Evolutionary conservation across 2,797 vertebrate species (phyloP).

Genomic region (Argyrosomus regius): DNA sequence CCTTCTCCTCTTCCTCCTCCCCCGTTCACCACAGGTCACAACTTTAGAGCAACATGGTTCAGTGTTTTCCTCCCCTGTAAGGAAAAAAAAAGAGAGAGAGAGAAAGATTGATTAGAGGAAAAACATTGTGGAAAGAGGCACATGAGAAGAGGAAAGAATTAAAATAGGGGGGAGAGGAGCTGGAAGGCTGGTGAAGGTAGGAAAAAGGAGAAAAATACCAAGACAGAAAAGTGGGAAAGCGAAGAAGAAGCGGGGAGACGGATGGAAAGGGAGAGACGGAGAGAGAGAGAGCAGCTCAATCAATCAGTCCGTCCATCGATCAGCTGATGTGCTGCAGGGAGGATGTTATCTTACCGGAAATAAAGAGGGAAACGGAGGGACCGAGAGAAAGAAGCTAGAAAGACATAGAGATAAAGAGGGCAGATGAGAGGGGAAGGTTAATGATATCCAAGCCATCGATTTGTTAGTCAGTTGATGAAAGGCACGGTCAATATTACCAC

Average conservation of each 20-base stretch:
- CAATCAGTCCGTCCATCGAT: slow-evolving; percentile 67
- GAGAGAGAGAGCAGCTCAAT: slow-evolving; percentile 44
- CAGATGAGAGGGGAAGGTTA: slow-evolving; percentile 57
- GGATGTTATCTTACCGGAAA: slow-evolving; percentile 66
- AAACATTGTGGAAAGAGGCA: slow-evolving; percentile 15
- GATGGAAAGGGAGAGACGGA: slow-evolving; percentile 27
- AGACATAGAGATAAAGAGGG: slow-evolving; percentile 51
- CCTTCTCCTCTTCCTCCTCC: slow-evolving; percentile 71
- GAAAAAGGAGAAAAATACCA: slow-evolving; percentile 8
- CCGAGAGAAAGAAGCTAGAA: slow-evolving; percentile 41
- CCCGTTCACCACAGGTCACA: slow-evolving; percentile 68
- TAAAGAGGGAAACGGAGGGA: slow-evolving; percentile 32
- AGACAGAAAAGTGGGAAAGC: slow-evolving; percentile 25
- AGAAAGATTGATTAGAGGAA: slow-evolving; percentile 34
- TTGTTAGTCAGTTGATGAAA: slow-evolving; percentile 69
- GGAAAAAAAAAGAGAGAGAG: slow-evolving; percentile 31
- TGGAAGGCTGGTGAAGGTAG: not conserved
- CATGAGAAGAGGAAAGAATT: slow-evolving; percentile 26
- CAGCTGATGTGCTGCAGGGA: slow-evolving; percentile 53
- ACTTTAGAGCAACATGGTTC: slow-evolving; percentile 79
- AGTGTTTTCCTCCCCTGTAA: slow-evolving; percentile 66
- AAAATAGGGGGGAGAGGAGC: not conserved
- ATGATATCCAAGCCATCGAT: slow-evolving; percentile 73
- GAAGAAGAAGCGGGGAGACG: slow-evolving; percentile 26
- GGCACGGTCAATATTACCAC: slow-evolving; percentile 65